These are phyloP conservation scores for Panzeria rudis DNA, from an alignment of 2,888 invertebrate species.

Conservation along the genomic window DNA sequence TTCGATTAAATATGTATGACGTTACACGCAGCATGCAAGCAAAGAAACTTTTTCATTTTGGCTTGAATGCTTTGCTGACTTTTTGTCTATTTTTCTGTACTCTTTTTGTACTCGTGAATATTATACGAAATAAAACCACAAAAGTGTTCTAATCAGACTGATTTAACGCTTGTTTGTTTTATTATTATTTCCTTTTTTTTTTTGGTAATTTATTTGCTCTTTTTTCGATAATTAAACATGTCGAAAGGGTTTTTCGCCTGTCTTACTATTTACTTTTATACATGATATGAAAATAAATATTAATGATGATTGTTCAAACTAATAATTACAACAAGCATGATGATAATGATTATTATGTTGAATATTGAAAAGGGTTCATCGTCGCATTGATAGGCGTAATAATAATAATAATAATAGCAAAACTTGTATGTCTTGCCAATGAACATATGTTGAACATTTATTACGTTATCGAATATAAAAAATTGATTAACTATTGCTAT, in stretches of 20 bases:
- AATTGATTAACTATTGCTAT: constrained; percentile 28
- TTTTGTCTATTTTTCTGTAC: too few species aligned
- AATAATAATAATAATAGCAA: constrained; percentile 25
- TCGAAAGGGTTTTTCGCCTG: constrained; percentile 6
- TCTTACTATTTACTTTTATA: constrained; percentile 6
- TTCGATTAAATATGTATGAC: not conserved
- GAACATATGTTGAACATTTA: constrained; percentile 59
- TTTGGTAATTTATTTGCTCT: constrained; percentile 14
- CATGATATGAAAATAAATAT: constrained; percentile 2
- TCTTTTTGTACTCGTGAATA: not conserved
- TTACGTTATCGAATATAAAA: constrained; percentile 18
- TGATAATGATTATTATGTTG: constrained; percentile 22
- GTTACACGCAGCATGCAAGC: constrained; percentile 6
- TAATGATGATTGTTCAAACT: constrained; percentile 9
- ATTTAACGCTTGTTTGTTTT: constrained; percentile 4
- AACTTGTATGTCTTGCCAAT: constrained; percentile 57
- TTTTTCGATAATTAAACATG: constrained; percentile 26
- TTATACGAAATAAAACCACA: not conserved
- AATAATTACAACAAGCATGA: not conserved
- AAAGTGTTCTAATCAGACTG: constrained; percentile 17
- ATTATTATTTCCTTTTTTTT: not conserved
- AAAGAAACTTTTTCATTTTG: not conserved
- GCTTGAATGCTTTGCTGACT: too few species aligned
- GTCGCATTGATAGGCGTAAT: constrained; percentile 46
- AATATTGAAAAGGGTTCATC: constrained; percentile 13